Percentiles rank a stretch among this genome's conserved stretches.
Evolutionary conservation across 2,888 invertebrate species (phyloP).

Genomic region (Dolichopus griseipennis): DNA sequence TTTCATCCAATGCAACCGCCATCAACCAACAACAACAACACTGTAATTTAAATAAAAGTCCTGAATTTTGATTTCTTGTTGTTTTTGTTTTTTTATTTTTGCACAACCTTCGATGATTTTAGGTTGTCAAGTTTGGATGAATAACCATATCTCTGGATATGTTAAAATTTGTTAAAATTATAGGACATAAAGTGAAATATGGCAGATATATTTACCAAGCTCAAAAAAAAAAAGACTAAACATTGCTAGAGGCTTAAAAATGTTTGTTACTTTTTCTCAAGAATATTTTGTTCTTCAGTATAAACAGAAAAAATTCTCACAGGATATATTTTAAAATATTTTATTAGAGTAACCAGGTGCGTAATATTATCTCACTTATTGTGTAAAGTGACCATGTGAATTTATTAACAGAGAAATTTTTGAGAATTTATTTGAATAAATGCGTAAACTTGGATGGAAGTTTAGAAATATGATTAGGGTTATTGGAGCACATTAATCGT

Average conservation of each 20-base stretch:
- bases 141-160: not conserved
- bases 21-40: too few species aligned
- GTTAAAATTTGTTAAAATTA: not conserved
- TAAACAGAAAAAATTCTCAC: not conserved
- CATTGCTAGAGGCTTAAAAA: not conserved
- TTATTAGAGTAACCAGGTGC: too few species aligned
- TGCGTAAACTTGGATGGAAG: too few species aligned
- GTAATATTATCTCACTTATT: too few species aligned
- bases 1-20: too few species aligned
- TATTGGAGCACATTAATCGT: too few species aligned
- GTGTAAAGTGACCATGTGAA: too few species aligned
- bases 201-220: not conserved
- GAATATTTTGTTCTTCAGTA: not conserved
- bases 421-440: too few species aligned
- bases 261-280: not conserved
- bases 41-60: too few species aligned
- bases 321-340: not conserved
- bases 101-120: not conserved
- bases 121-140: not conserved
- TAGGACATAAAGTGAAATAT: conserved; percentile 1
- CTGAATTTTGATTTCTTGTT: not conserved
- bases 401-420: too few species aligned
- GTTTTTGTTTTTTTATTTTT: not conserved
- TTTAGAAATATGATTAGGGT: too few species aligned
- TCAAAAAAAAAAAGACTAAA: not conserved